phyloP scores from a whole-genome alignment of 1,140 invertebrate species.

The Drosophila sproati region DNA sequence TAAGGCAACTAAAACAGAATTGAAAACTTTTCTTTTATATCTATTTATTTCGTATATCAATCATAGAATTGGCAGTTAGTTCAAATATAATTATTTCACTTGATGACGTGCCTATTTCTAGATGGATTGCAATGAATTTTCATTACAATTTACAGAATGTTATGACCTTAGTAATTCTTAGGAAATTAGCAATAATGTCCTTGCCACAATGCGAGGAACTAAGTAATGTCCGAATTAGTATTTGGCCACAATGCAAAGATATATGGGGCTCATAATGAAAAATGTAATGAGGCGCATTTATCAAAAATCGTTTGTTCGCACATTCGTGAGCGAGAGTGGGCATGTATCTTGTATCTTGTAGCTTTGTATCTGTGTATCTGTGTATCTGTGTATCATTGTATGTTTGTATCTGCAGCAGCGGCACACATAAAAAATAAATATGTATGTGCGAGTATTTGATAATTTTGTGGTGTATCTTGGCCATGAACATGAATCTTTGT shows the following conservation, averaged over 20 bases:
- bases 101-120: too few relatives aligned
- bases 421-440: conserved; percentile 60
- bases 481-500: conserved; percentile 76
- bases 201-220: conserved; percentile 5
- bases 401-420: conserved; percentile 61
- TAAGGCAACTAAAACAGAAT: too few relatives aligned
- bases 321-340: conserved; percentile 41
- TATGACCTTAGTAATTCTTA: conserved; percentile 12
- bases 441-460: conserved; percentile 71
- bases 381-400: conserved; percentile 40
- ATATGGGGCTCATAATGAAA: conserved; percentile 73
- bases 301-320: conserved; percentile 73
- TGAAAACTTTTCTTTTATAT: too few relatives aligned
- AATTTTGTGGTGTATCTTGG: conserved; percentile 72
- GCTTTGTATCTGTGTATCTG: conserved; percentile 47
- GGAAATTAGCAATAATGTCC: conserved; percentile 10
- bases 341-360: conserved; percentile 55
- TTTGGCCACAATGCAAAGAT: conserved; percentile 59
- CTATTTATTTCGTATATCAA: too few relatives aligned
- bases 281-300: conserved; percentile 74
- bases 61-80: too few relatives aligned
- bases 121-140: conserved; percentile 1
- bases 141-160: not conserved
- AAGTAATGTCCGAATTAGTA: conserved; percentile 34
- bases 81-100: too few relatives aligned